Conservation (phyloP, 2,888 invertebrate species). For the Drosophila monieri region DNA sequence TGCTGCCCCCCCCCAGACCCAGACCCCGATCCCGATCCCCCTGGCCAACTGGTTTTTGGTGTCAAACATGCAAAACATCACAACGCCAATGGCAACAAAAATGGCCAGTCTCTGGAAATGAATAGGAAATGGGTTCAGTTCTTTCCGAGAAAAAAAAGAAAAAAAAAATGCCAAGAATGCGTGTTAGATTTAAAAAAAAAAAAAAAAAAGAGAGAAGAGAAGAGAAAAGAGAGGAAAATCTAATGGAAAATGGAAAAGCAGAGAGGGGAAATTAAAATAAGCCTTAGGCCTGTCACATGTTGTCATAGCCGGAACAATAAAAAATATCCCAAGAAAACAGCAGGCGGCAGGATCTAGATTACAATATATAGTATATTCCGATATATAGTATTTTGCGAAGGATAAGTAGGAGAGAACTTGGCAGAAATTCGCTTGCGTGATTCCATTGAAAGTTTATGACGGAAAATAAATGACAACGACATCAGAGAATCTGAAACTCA, state of each 20-base stretch:
- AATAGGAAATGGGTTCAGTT: slow-evolving; percentile 38
- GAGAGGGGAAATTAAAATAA: slow-evolving; percentile 3
- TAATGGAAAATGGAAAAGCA: neutral
- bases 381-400: slow-evolving; percentile 11
- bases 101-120: slow-evolving; percentile 26
- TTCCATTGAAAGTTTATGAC: slow-evolving; percentile 67
- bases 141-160: slow-evolving; percentile 1
- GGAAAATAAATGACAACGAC: slow-evolving; percentile 66
- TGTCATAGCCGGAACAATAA: slow-evolving; percentile 15
- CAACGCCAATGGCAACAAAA: slow-evolving; percentile 12
- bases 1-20: neutral
- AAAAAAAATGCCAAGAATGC: slow-evolving; percentile 5
- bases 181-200: slow-evolving; percentile 14
- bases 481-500: slow-evolving; percentile 48
- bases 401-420: slow-evolving; percentile 47
- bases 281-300: slow-evolving; percentile 27
- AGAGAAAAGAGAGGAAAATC: neutral
- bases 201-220: too few species aligned
- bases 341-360: slow-evolving; percentile 17
- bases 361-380: too few species aligned
- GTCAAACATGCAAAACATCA: slow-evolving; percentile 49
- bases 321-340: slow-evolving; percentile 6
- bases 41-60: slow-evolving; percentile 23
- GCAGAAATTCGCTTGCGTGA: slow-evolving; percentile 63
- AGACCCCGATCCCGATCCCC: neutral